Evolutionary conservation across 2,797 vertebrate genomes (phyloP).

Genomic region (Astyanax mexicanus): DNA sequence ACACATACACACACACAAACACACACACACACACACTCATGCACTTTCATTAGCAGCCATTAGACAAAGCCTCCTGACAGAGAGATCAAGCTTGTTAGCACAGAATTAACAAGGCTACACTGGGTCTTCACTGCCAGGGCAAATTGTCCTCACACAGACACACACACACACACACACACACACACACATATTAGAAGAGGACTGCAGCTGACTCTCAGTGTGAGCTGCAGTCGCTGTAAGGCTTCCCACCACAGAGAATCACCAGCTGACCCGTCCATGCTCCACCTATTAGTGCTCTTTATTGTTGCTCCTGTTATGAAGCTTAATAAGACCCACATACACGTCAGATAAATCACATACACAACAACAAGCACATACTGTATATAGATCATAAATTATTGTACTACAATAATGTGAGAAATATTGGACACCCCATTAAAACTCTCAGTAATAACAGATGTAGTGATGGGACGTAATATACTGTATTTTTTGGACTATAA

Average conservation of each 20-base stretch:
- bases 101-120: slow-evolving; percentile 63
- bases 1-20: slow-evolving; percentile 4
- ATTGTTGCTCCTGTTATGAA: too few relatives aligned
- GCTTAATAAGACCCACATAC: too few relatives aligned
- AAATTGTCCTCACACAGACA: slow-evolving; percentile 78
- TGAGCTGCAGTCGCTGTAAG: background rate
- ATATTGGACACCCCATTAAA: too few relatives aligned
- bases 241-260: background rate
- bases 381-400: too few relatives aligned
- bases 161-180: slow-evolving; percentile 64
- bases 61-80: slow-evolving; percentile 4
- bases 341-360: too few relatives aligned
- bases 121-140: slow-evolving; percentile 69
- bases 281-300: too few relatives aligned
- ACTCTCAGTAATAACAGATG: too few relatives aligned
- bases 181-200: background rate
- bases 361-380: too few relatives aligned
- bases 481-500: too few relatives aligned
- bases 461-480: too few relatives aligned
- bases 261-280: background rate
- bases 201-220: background rate
- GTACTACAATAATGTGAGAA: too few relatives aligned
- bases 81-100: slow-evolving; percentile 10
- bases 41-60: background rate
- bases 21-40: background rate